phyloP scores from a whole-genome alignment of 2,888 invertebrate genomes.

The Ophion ellenae region DNA sequence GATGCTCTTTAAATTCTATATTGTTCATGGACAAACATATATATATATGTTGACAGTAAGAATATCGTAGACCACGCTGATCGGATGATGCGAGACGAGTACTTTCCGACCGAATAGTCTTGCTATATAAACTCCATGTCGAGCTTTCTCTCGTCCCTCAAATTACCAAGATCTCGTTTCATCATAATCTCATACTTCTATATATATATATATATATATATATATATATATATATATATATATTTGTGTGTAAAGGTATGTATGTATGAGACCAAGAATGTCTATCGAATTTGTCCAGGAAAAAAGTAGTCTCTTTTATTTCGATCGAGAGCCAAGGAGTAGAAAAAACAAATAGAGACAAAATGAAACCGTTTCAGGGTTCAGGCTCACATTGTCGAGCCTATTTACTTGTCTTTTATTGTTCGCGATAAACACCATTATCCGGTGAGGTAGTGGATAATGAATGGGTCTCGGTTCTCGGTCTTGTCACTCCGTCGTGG shows the following conservation, averaged over 20 bases:
- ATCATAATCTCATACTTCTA: slow-evolving; percentile 33
- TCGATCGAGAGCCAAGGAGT: slow-evolving; percentile 7
- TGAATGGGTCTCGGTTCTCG: slow-evolving; percentile 62
- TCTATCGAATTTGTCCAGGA: slow-evolving; percentile 22
- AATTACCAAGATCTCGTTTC: slow-evolving; percentile 53
- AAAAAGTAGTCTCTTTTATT: slow-evolving; percentile 14
- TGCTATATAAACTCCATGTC: slow-evolving; percentile 15
- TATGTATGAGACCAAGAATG: background rate
- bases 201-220: background rate
- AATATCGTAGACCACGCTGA: slow-evolving; percentile 38
- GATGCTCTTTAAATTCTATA: background rate
- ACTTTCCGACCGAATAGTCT: slow-evolving; percentile 44
- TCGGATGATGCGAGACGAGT: slow-evolving; percentile 51
- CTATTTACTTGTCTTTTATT: slow-evolving; percentile 37
- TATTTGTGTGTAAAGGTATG: background rate
- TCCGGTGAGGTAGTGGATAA: slow-evolving; percentile 59
- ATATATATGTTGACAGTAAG: background rate
- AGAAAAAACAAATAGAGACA: slow-evolving; percentile 1
- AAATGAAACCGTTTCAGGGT: background rate
- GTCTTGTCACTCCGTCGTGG: slow-evolving; percentile 28
- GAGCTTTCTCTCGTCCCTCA: slow-evolving; percentile 25
- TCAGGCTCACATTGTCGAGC: slow-evolving; percentile 12
- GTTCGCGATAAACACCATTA: slow-evolving; percentile 51
- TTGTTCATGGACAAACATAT: background rate
- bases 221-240: background rate